Evolutionary conservation across 37 sponge, comb jelly and placozoan species (phyloP).

Genomic region (Ianthella basta): DNA sequence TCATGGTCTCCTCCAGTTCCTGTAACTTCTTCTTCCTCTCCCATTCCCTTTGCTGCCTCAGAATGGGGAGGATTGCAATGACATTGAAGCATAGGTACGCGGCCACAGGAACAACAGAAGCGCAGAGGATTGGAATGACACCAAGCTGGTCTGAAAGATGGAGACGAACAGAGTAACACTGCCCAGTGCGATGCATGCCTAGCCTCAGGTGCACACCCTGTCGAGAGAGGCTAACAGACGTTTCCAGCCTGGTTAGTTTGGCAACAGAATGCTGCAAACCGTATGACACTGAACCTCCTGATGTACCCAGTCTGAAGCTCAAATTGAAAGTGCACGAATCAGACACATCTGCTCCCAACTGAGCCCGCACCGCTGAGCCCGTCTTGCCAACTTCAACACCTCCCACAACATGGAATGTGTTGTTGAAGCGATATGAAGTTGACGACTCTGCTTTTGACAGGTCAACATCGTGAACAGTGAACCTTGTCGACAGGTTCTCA

Average conservation of each 20-base stretch:
- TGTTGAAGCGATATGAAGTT: background rate
- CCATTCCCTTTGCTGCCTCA: constrained; percentile 53
- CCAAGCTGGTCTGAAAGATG: constrained; percentile 60
- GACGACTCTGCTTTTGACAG: constrained; percentile 3
- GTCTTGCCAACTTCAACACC: background rate
- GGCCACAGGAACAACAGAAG: constrained; percentile 74
- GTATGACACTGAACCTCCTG: constrained; percentile 54
- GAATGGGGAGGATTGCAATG: constrained; percentile 69
- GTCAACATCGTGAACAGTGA: background rate
- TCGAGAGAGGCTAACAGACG: constrained; percentile 25
- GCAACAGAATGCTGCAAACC: constrained; percentile 56
- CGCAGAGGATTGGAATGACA: constrained; percentile 69
- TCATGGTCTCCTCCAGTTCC: constrained; percentile 51
- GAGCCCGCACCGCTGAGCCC: background rate
- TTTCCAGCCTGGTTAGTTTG: constrained; percentile 54
- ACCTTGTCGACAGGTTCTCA: background rate
- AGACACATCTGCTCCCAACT: constrained; percentile 19
- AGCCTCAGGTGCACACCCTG: constrained; percentile 66
- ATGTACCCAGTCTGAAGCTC: constrained; percentile 51
- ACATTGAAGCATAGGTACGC: constrained; percentile 61
- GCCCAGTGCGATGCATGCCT: constrained; percentile 59
- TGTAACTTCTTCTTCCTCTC: constrained; percentile 58
- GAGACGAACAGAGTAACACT: constrained; percentile 64
- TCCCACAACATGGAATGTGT: background rate
- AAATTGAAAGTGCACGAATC: constrained; percentile 26